These are phyloP conservation scores for Peromyscus californicus DNA, from an alignment of 2,113 vertebrate genomes.

Conservation along the genomic window DNA sequence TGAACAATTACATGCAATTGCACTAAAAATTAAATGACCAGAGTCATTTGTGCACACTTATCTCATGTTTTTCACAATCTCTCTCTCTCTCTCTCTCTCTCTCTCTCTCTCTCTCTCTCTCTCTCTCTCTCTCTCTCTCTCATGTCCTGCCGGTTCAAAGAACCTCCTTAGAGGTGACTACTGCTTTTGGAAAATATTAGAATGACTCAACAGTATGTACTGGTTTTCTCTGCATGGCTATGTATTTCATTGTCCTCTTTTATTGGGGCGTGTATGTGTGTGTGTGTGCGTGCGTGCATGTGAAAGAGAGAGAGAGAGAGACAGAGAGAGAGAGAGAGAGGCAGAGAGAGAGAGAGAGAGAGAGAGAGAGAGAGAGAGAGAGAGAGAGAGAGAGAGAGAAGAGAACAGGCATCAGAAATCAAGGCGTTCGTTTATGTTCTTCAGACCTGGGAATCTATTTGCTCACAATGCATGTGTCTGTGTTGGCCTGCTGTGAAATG, in stretches of 20 bases:
- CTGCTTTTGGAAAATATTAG: neutral
- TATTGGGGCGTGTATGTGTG: neutral
- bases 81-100: neutral
- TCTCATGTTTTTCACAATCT: neutral
- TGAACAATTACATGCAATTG: neutral
- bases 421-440: neutral
- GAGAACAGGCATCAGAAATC: neutral
- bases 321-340: too few relatives aligned
- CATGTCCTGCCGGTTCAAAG: neutral
- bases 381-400: neutral
- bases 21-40: neutral
- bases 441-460: neutral
- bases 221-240: neutral
- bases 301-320: neutral
- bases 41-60: neutral
- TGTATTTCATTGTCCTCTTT: neutral
- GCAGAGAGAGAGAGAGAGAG: too few relatives aligned
- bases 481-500: neutral
- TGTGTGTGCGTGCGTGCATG: neutral
- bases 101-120: neutral
- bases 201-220: neutral
- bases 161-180: neutral
- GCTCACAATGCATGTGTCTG: neutral
- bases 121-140: neutral
- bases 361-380: too few relatives aligned